A percentile compares a stretch with the other conserved stretches of the same genome.
phyloP scores from a whole-genome alignment of 2,888 invertebrate genomes.

The Cordilura impudica region DNA sequence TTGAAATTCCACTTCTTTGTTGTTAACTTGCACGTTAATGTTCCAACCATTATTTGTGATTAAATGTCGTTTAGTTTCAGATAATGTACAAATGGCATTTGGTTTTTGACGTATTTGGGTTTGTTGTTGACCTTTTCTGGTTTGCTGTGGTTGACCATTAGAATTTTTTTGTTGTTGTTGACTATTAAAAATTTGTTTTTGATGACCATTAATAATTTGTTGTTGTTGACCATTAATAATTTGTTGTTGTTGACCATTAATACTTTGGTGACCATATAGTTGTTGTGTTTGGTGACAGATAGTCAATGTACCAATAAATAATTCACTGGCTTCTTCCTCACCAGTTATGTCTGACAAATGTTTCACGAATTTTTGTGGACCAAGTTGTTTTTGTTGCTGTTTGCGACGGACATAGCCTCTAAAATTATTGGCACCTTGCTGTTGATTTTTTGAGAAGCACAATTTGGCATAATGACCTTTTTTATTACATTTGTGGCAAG shows the following conservation, averaged over 20 bases:
- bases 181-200: not conserved
- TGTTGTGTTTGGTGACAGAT: not conserved
- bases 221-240: not conserved
- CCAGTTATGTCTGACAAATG: not conserved
- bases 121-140: too few relatives aligned
- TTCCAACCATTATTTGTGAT: not conserved
- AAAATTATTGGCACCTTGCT: not conserved
- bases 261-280: not conserved
- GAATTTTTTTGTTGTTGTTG: not conserved
- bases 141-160: not conserved
- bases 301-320: slow-evolving; percentile 9
- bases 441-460: slow-evolving; percentile 4
- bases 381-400: not conserved
- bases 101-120: not conserved
- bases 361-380: not conserved
- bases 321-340: not conserved
- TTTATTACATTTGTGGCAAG: slow-evolving; percentile 21
- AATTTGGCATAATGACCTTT: slow-evolving; percentile 27
- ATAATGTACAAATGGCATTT: not conserved
- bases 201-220: not conserved
- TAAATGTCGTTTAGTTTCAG: too few relatives aligned
- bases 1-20: slow-evolving; percentile 1
- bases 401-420: not conserved
- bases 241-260: not conserved
- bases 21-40: not conserved